Conservation (phyloP, 2,797 vertebrate species). For the Phyllotis vaccarum region DNA sequence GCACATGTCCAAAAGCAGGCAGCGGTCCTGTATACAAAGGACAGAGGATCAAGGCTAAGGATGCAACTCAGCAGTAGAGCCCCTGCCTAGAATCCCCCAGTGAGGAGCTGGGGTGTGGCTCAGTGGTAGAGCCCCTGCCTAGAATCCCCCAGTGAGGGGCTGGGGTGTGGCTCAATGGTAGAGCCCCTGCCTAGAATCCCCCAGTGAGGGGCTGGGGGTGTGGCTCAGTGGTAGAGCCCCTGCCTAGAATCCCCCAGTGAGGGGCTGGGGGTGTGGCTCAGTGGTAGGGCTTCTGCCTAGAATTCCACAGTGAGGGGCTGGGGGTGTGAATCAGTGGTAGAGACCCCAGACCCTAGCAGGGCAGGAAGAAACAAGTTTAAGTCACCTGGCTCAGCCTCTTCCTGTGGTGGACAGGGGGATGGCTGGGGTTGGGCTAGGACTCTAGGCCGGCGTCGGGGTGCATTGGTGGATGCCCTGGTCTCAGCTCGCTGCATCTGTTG, state of each 20-base stretch:
- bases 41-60: not conserved
- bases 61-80: not conserved
- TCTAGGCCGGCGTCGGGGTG: constrained; percentile 68
- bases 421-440: constrained; percentile 74
- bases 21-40: constrained; percentile 43
- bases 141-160: not conserved
- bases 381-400: constrained; percentile 66
- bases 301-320: not conserved
- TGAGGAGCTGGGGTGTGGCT: not conserved
- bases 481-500: constrained; percentile 89
- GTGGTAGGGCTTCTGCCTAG: not conserved
- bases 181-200: not conserved
- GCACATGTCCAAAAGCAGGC: constrained; percentile 85
- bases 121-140: not conserved
- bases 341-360: not conserved
- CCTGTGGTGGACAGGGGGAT: constrained; percentile 34
- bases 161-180: not conserved
- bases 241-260: not conserved
- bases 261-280: not conserved
- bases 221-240: not conserved
- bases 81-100: not conserved
- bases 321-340: not conserved
- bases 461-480: constrained; percentile 52
- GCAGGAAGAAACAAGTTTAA: not conserved
- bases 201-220: not conserved